Evolutionary conservation across 2,113 vertebrate genomes (phyloP).

Genomic region (Cottus gobio): DNA sequence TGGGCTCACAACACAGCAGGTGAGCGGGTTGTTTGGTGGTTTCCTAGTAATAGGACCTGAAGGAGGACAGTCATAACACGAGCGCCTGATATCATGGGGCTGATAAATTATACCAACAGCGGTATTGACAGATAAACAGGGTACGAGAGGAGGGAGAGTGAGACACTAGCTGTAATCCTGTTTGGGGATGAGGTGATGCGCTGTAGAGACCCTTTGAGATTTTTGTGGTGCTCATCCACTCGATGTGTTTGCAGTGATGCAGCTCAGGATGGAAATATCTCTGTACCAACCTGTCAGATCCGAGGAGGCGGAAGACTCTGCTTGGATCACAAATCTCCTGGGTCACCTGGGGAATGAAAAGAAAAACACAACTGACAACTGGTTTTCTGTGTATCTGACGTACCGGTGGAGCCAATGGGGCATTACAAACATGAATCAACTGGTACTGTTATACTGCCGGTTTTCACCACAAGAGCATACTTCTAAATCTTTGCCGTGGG

Average conservation of each 20-base stretch:
- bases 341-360: slow-evolving; percentile 86
- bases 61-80: slow-evolving; percentile 11
- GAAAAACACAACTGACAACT: neutral
- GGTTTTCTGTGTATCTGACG: neutral
- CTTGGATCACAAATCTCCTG: slow-evolving; percentile 98
- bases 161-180: no score
- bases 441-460: neutral
- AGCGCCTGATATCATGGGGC: neutral
- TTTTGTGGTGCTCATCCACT: neutral
- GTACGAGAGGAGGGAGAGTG: neutral
- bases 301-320: slow-evolving; percentile 94
- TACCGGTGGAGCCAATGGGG: neutral
- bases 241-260: neutral
- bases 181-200: neutral
- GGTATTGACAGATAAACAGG: neutral
- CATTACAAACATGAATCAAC: neutral
- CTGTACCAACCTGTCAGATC: slow-evolving; percentile 94
- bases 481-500: neutral
- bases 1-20: neutral
- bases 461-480: neutral
- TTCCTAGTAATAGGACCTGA: slow-evolving; percentile 58
- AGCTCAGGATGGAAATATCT: neutral
- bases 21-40: slow-evolving; percentile 31
- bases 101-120: slow-evolving; percentile 1
- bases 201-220: neutral